Conservation (phyloP, 2,113 vertebrate genomes). For the Myrmecophaga tridactyla region DNA sequence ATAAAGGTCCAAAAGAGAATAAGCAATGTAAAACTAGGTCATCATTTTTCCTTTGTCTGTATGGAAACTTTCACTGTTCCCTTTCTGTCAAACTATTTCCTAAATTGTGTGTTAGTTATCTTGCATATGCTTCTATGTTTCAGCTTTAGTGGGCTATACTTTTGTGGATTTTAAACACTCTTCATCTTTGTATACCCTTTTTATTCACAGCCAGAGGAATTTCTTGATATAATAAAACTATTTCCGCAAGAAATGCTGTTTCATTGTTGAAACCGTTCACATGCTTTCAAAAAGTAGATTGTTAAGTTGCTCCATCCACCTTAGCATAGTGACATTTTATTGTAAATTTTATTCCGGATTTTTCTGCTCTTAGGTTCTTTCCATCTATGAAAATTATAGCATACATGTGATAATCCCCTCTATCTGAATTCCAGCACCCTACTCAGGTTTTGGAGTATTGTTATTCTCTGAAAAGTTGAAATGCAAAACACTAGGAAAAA, state of each 20-base stretch:
- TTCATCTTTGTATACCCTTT: slow-evolving; percentile 38
- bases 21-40: neutral
- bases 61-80: slow-evolving; percentile 13
- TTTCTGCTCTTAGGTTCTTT: neutral
- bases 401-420: fast-evolving
- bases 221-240: slow-evolving; percentile 43
- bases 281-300: neutral
- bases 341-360: neutral
- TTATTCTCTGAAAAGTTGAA: neutral
- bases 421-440: neutral
- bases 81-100: slow-evolving; percentile 42
- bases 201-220: neutral
- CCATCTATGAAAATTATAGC: neutral
- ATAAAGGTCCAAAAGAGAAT: neutral
- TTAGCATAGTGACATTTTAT: neutral
- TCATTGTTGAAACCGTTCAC: slow-evolving; percentile 22
- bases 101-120: slow-evolving; percentile 57
- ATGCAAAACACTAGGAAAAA: neutral
- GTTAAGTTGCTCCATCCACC: neutral
- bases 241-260: neutral
- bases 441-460: neutral
- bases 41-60: slow-evolving; percentile 34
- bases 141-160: neutral
- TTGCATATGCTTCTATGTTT: neutral
- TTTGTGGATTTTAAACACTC: slow-evolving; percentile 49